Conservation (phyloP, 2,888 invertebrate species). For the Caenorhabditis sp. region DNA sequence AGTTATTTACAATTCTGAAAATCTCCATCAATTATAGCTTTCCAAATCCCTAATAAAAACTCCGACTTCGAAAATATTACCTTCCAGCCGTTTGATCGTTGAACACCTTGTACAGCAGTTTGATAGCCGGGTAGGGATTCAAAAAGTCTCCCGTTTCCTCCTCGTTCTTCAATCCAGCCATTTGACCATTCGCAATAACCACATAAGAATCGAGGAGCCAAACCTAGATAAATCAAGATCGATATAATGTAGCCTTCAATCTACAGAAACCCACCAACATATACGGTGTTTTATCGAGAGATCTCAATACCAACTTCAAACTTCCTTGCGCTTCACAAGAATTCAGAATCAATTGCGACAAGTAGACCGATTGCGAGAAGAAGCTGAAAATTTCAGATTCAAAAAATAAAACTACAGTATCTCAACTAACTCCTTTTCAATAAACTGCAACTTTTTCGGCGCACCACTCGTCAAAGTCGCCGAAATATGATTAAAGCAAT, state of each 20-base stretch:
- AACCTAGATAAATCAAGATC: constrained; percentile 31
- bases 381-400: constrained; percentile 31
- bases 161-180: constrained; percentile 17
- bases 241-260: not conserved
- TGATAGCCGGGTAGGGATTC: constrained; percentile 61
- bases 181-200: constrained; percentile 25
- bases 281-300: constrained; percentile 49
- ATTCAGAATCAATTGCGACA: constrained; percentile 60
- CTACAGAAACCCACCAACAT: constrained; percentile 42
- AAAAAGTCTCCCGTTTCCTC: constrained; percentile 22
- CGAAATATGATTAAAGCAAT: constrained; percentile 30
- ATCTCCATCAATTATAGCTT: too few relatives aligned
- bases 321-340: constrained; percentile 58
- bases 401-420: not conserved
- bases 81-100: constrained; percentile 51
- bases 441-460: constrained; percentile 16
- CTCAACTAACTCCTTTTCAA: constrained; percentile 22
- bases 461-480: constrained; percentile 13
- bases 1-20: too few relatives aligned
- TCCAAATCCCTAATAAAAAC: too few relatives aligned
- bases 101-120: constrained; percentile 67
- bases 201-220: constrained; percentile 69
- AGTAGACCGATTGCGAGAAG: constrained; percentile 49
- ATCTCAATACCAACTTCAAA: constrained; percentile 61
- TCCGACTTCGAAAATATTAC: too few relatives aligned